Percentiles rank a stretch among this genome's conserved stretches.
These are phyloP conservation scores for Solea senegalensis DNA, from an alignment of 2,113 vertebrate genomes.

Conservation along the genomic window DNA sequence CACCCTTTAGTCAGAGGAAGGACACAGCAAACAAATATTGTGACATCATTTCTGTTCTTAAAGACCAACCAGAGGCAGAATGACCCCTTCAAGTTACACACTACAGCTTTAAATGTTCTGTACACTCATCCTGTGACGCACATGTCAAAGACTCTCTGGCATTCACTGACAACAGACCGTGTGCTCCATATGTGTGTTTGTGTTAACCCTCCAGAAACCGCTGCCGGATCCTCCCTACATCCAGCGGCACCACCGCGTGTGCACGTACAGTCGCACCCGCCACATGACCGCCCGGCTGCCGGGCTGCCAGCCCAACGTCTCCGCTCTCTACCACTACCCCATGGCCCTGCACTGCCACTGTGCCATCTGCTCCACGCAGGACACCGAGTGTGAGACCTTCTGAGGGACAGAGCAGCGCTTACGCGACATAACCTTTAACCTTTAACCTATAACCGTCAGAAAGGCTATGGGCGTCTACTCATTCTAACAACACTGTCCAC, in stretches of 20 bases:
- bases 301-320: constrained; percentile 72
- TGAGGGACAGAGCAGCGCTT: constrained; percentile 34
- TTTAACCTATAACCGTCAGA: not conserved
- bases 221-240: constrained; percentile 76
- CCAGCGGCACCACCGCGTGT: constrained; percentile 78
- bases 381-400: constrained; percentile 82
- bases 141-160: not conserved
- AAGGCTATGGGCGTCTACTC: no score
- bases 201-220: constrained; percentile 63
- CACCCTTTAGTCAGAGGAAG: no score
- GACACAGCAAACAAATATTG: no score
- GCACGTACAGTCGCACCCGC: constrained; percentile 74
- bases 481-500: no score
- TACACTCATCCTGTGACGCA: no score
- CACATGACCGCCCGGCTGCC: constrained; percentile 75
- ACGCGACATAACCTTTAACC: not conserved
- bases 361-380: constrained; percentile 73
- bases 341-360: constrained; percentile 81
- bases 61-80: no score
- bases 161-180: not conserved
- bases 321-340: constrained; percentile 80
- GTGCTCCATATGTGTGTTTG: no score
- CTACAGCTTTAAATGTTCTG: no score
- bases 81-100: no score
- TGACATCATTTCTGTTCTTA: no score